These are phyloP conservation scores for Sitophilus oryzae DNA, from an alignment of 1,140 invertebrate species.

Conservation along the genomic window DNA sequence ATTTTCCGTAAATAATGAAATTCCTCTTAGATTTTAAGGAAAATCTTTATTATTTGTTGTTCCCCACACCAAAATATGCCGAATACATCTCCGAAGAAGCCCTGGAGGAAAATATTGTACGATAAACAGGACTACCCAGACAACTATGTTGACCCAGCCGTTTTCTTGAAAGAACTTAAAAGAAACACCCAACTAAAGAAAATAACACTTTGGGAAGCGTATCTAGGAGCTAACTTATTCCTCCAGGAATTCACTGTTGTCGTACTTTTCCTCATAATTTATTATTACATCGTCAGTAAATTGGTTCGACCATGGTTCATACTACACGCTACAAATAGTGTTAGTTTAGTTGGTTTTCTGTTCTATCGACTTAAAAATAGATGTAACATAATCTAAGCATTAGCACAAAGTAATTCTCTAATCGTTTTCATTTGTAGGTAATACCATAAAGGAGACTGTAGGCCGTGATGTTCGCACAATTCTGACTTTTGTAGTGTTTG, in stretches of 20 bases:
- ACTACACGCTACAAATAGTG: slow-evolving; percentile 49
- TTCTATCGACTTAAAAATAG: slow-evolving; percentile 46
- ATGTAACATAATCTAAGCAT: background rate
- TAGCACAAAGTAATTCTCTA: background rate
- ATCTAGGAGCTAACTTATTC: slow-evolving; percentile 66
- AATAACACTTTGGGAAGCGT: slow-evolving; percentile 60
- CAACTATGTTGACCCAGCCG: slow-evolving; percentile 79
- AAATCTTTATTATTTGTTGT: too few relatives aligned
- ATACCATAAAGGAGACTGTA: slow-evolving; percentile 20
- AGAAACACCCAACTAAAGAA: slow-evolving; percentile 77
- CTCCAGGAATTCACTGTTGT: slow-evolving; percentile 71
- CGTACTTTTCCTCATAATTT: slow-evolving; percentile 68
- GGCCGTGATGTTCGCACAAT: slow-evolving; percentile 51
- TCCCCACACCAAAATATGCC: too few relatives aligned
- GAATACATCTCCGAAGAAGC: too few relatives aligned
- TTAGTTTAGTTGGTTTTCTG: slow-evolving; percentile 53
- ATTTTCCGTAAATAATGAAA: too few relatives aligned
- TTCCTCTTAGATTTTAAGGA: too few relatives aligned
- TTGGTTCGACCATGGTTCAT: slow-evolving; percentile 57
- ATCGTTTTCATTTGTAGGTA: background rate
- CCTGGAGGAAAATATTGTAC: slow-evolving; percentile 85
- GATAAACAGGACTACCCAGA: slow-evolving; percentile 80
- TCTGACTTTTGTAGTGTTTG: slow-evolving; percentile 74
- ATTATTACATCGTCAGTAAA: slow-evolving; percentile 65
- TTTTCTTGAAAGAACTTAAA: slow-evolving; percentile 77